These are phyloP conservation scores for Tachina lurida DNA, from an alignment of 2,888 invertebrate genomes.

Conservation along the genomic window DNA sequence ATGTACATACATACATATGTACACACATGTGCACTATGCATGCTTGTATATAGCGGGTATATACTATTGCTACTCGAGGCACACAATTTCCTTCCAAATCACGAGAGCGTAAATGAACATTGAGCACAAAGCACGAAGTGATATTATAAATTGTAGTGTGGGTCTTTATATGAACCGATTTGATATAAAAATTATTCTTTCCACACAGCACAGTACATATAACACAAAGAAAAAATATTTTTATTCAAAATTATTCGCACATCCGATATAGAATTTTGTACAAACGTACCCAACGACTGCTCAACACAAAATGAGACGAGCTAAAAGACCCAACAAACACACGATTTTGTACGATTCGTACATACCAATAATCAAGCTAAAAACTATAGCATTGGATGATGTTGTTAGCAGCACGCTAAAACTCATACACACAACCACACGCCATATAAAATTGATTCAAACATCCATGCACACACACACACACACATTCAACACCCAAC, in stretches of 20 bases:
- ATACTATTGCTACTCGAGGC: constrained; percentile 30
- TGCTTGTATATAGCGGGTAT: constrained; percentile 5
- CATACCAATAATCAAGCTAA: constrained; percentile 70
- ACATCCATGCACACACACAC: constrained; percentile 40
- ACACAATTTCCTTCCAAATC: constrained; percentile 16
- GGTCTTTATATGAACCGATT: constrained; percentile 70
- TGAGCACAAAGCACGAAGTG: constrained; percentile 50
- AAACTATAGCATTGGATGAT: constrained; percentile 69
- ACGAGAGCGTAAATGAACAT: constrained; percentile 28
- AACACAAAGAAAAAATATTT: constrained; percentile 32
- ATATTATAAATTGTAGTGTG: constrained; percentile 42
- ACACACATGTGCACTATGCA: not conserved
- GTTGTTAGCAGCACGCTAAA: constrained; percentile 65
- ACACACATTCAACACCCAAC: constrained; percentile 18
- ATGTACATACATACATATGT: constrained; percentile 19
- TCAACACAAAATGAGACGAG: constrained; percentile 74
- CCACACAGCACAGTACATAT: constrained; percentile 9
- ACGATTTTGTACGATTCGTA: constrained; percentile 68
- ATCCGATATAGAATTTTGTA: constrained; percentile 68
- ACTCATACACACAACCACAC: constrained; percentile 31
- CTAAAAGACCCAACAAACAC: constrained; percentile 69
- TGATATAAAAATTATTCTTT: constrained; percentile 51
- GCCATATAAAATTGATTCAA: constrained; percentile 32
- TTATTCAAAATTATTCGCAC: constrained; percentile 53
- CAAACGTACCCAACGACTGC: constrained; percentile 74